A percentile compares a stretch with the other conserved stretches of the same genome.
Conservation (phyloP, 2,113 vertebrate species). For the Vimba vimba region DNA sequence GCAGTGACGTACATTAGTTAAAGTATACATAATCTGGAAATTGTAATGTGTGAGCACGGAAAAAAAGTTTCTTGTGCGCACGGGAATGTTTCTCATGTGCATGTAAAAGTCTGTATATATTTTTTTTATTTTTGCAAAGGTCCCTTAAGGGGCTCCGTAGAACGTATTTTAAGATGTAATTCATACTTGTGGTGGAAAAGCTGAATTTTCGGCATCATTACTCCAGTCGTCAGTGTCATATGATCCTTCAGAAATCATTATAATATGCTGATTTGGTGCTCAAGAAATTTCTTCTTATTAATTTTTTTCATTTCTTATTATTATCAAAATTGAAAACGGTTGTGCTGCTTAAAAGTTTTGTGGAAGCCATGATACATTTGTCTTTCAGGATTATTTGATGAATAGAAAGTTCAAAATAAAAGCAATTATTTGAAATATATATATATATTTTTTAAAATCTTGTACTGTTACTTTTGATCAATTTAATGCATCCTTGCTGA, state of each 20-base stretch:
- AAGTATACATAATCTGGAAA: no score
- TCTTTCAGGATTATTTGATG: background rate
- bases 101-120: no score
- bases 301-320: background rate
- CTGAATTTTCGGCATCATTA: background rate
- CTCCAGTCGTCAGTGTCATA: background rate
- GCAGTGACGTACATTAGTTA: no score
- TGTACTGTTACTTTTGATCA: background rate
- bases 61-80: no score
- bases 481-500: background rate
- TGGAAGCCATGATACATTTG: background rate
- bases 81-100: no score
- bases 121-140: no score
- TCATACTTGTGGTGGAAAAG: background rate
- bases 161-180: background rate
- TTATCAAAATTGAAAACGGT: background rate
- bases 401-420: background rate
- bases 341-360: background rate
- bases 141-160: no score
- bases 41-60: no score
- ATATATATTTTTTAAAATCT: no score
- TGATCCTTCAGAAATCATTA: background rate
- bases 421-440: no score
- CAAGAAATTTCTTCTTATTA: background rate
- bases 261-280: background rate